phyloP scores from a whole-genome alignment of 2,797 vertebrate species.

The Rhodeus uyekii region DNA sequence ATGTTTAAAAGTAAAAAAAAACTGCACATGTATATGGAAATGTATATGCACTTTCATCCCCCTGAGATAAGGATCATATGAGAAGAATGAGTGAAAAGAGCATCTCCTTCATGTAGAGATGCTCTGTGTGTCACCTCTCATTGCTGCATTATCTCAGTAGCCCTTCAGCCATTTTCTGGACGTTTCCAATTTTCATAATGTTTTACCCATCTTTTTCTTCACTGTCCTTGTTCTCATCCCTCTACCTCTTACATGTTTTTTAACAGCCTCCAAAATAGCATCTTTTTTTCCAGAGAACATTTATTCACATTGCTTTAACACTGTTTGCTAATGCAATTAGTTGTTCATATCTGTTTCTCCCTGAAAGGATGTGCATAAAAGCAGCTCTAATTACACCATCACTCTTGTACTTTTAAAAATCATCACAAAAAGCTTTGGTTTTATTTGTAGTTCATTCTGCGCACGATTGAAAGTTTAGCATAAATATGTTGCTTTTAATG shows the following conservation, averaged over 20 bases:
- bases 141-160: conserved; percentile 78
- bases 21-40: conserved; percentile 6
- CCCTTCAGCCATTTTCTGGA: conserved; percentile 77
- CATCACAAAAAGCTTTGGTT: conserved; percentile 2
- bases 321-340: conserved; percentile 49
- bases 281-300: conserved; percentile 45
- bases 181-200: conserved; percentile 6
- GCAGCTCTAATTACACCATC: conserved; percentile 4
- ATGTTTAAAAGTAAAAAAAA: conserved; percentile 5
- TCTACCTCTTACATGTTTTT: conserved; percentile 34
- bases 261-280: conserved; percentile 34
- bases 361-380: conserved; percentile 38
- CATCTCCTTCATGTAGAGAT: conserved; percentile 71
- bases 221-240: conserved; percentile 44
- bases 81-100: conserved; percentile 62
- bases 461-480: not conserved
- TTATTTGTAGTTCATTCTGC: not conserved
- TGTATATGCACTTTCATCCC: not conserved
- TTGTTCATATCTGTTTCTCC: conserved; percentile 41
- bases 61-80: conserved; percentile 25
- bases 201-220: conserved; percentile 56
- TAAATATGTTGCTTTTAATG: not conserved
- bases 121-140: conserved; percentile 73
- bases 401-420: conserved; percentile 9
- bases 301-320: conserved; percentile 48